Evolutionary conservation across 2,888 invertebrate genomes (phyloP), one percentile per base, ranked within the genome.

Genomic region (Brachypterus glaber): DNA sequence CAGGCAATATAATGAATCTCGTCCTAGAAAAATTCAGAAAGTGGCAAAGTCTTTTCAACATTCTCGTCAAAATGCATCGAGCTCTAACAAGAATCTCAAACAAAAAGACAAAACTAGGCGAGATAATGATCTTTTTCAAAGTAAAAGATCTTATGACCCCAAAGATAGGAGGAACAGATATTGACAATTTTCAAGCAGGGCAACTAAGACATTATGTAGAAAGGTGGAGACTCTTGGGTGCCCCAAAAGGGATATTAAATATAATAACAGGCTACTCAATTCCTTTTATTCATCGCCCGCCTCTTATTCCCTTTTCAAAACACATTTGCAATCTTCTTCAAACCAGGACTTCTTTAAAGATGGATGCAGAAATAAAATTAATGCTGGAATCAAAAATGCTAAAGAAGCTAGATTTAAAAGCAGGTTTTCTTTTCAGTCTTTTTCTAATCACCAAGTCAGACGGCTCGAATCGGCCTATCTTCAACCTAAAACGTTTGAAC

Each of bases 401-500:
- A 16, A 35, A 35, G 29, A 35, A 27, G 17, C 15, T 29, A 16
- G 17, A 29, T 12, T 18, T 35, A 17, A 14, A 35, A 29, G 30
- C 35, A 13, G 35, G 35, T 2, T 26, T 35, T 16, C 27, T 35
- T 11, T 35, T 18, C 35, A 27, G 30, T 18, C 27, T 27, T 17
- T 35, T 35, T 35, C 30, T 35, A 13, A 30, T 35, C 11, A 27
- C 35, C 5, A 35, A 29, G 17, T 17, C 12, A 27, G 35, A 35
- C 18, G 29, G 35, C 11, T 5, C 35, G 5, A 11, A 27, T 30
- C 16, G 35, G 3, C 35, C 35, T 21, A 37, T 14, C n/a, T 39
- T 47, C 37, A 48, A 46, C 33, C 32, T 46, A 11, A 36, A 37
- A 21, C 8, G 30, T 4, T 17, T 48, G 18, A 48, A 44, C 33